phyloP scores from a whole-genome alignment of 2,113 vertebrate species.

The Dendrocopos noguchii region DNA sequence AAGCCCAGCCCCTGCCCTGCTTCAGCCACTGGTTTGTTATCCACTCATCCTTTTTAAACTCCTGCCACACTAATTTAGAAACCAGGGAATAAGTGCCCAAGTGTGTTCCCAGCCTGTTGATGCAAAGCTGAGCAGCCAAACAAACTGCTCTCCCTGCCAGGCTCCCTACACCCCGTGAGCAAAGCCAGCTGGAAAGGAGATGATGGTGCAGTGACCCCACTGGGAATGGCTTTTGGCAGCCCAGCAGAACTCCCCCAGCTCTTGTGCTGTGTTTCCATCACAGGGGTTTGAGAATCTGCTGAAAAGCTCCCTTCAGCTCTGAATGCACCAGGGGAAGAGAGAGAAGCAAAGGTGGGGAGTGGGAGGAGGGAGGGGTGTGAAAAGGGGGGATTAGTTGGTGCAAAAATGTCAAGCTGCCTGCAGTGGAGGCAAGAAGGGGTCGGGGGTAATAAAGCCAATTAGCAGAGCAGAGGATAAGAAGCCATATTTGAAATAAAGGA shows the following conservation, averaged over 20 bases:
- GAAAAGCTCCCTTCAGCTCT: slow-evolving; percentile 46
- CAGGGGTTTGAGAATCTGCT: slow-evolving; percentile 43
- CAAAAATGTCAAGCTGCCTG: slow-evolving; percentile 67
- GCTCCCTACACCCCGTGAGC: neutral
- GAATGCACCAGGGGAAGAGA: slow-evolving; percentile 40
- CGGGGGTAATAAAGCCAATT: slow-evolving; percentile 75
- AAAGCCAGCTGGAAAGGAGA: slow-evolving; percentile 41
- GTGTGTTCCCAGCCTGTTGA: neutral
- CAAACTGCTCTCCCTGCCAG: neutral
- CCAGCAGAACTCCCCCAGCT: slow-evolving; percentile 33
- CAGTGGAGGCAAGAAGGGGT: slow-evolving; percentile 63
- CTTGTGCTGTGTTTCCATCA: slow-evolving; percentile 27
- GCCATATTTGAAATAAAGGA: slow-evolving; percentile 75
- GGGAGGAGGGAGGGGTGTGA: slow-evolving; percentile 1
- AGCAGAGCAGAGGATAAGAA: slow-evolving; percentile 71
- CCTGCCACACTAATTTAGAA: neutral
- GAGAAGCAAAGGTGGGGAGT: neutral
- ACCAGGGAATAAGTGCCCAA: neutral
- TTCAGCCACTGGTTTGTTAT: neutral
- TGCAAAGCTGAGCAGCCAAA: neutral
- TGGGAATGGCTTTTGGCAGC: slow-evolving; percentile 52
- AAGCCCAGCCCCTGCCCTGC: neutral
- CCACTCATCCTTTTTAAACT: neutral
- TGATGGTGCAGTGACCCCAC: slow-evolving; percentile 6
- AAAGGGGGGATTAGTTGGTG: slow-evolving; percentile 60